Percentiles rank a stretch among this genome's conserved stretches.
Evolutionary conservation across 2,113 vertebrate genomes (phyloP).

Genomic region (Ellobius talpinus): DNA sequence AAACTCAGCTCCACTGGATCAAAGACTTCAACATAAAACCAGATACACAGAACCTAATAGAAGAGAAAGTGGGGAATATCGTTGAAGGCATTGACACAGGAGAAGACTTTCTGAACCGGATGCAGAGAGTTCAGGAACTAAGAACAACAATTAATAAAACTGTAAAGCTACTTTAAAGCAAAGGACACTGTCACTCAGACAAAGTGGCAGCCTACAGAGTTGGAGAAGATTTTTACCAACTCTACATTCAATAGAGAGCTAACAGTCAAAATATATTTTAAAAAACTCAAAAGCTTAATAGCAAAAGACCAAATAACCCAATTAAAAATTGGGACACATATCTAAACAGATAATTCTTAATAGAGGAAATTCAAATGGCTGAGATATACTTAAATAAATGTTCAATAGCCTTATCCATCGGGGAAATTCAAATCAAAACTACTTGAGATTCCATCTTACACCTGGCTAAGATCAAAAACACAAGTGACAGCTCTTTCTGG

Average conservation of each 20-base stretch:
- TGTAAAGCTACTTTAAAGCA: neutral
- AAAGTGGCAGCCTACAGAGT: neutral
- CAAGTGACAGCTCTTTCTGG: neutral
- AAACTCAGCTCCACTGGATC: neutral
- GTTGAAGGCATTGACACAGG: neutral
- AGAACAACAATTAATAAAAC: neutral
- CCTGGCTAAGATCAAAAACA: neutral
- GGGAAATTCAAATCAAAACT: neutral
- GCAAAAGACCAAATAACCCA: neutral
- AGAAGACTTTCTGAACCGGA: neutral
- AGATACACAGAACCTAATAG: neutral
- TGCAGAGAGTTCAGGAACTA: neutral
- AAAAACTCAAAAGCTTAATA: neutral
- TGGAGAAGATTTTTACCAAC: neutral
- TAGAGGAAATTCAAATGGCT: neutral
- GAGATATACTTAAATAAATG: neutral
- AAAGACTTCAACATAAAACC: neutral
- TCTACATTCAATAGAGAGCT: neutral
- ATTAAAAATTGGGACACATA: neutral
- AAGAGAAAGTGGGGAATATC: neutral
- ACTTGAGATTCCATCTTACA: neutral
- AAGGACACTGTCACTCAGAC: neutral
- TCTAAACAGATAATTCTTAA: neutral
- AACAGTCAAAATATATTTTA: neutral
- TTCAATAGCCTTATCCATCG: neutral